These are phyloP conservation scores for Metaphire vulgaris DNA, from an alignment of 1,140 invertebrate genomes.

Conservation along the genomic window DNA sequence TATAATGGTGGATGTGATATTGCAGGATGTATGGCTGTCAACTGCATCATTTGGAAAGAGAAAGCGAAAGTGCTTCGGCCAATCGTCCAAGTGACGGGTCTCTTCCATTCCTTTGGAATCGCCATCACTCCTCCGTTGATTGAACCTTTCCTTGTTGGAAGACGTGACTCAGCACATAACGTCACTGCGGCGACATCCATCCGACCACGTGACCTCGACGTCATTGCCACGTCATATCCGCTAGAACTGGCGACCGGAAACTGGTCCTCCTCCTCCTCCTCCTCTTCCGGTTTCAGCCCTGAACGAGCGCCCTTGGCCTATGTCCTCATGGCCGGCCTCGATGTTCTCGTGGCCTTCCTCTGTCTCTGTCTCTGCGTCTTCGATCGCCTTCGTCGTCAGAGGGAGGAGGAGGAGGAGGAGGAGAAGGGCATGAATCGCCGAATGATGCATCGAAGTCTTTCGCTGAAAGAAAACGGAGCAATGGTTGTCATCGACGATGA, in stretches of 20 bases:
- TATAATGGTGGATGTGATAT: too few relatives aligned
- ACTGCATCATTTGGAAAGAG: not conserved
- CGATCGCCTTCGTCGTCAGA: too few relatives aligned
- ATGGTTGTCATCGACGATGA: not conserved
- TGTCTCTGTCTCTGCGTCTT: not conserved
- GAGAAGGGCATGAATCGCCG: not conserved
- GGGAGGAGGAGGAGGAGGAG: not conserved
- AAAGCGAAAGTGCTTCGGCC: not conserved
- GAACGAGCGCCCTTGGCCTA: not conserved
- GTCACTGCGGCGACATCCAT: not conserved
- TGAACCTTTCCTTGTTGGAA: not conserved
- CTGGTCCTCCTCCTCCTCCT: not conserved
- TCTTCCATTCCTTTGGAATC: not conserved
- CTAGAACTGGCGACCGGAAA: not conserved
- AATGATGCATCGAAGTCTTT: not conserved
- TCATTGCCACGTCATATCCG: not conserved
- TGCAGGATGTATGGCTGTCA: not conserved
- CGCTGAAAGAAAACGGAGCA: not conserved
- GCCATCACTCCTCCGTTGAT: not conserved
- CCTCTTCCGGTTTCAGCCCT: not conserved
- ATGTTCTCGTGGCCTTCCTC: not conserved
- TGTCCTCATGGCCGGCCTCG: not conserved
- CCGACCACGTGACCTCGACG: not conserved
- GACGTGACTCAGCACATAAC: not conserved
- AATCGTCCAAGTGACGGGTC: not conserved